Evolutionary conservation across 2,797 vertebrate species (phyloP).

Genomic region (Poeciliopsis gracilis): DNA sequence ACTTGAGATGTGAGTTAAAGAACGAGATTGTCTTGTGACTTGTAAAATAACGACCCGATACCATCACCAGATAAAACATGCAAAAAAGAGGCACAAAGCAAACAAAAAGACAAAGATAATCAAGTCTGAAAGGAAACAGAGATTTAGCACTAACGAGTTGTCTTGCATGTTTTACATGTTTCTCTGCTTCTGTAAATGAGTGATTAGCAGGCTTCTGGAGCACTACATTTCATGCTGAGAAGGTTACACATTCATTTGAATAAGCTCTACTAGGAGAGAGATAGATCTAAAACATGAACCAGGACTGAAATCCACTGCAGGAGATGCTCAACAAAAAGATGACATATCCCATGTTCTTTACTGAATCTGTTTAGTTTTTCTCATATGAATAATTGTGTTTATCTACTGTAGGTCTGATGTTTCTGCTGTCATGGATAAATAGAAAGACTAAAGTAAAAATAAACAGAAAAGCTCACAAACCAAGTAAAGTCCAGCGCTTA

Average conservation of each 20-base stretch:
- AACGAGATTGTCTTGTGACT: not conserved
- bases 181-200: not conserved
- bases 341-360: not conserved
- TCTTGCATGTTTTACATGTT: no score
- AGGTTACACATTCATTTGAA: not conserved
- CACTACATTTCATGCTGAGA: not conserved
- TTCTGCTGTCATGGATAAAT: not conserved
- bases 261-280: not conserved
- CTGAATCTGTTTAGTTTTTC: not conserved
- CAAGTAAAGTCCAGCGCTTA: not conserved
- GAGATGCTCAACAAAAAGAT: not conserved
- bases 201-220: not conserved
- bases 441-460: not conserved
- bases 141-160: not conserved
- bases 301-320: not conserved
- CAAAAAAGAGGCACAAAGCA: not conserved
- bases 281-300: not conserved
- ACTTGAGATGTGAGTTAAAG: not conserved
- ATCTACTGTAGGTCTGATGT: not conserved
- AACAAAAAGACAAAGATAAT: not conserved
- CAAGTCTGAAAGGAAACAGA: not conserved
- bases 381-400: not conserved
- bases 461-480: not conserved
- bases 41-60: not conserved
- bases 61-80: not conserved